These are phyloP conservation scores for Hirtodrosophila duncani DNA, from an alignment of 2,888 invertebrate species.

Conservation along the genomic window DNA sequence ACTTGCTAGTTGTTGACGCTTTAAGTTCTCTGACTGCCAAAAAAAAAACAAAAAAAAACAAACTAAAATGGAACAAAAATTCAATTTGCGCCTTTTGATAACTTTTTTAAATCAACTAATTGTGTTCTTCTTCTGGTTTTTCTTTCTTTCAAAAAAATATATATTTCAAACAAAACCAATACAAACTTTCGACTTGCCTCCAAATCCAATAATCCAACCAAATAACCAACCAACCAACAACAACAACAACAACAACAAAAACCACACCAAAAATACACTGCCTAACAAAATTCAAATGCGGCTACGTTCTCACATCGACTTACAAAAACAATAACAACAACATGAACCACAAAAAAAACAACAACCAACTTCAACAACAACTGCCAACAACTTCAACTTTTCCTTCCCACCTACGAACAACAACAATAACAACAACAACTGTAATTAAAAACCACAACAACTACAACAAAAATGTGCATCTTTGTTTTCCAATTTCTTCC, in stretches of 20 bases:
- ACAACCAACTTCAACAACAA: constrained; percentile 29
- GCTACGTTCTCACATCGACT: constrained; percentile 2
- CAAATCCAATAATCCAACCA: constrained; percentile 35
- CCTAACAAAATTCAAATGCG: constrained; percentile 7
- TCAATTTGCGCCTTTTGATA: constrained; percentile 58
- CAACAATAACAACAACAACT: constrained; percentile 33
- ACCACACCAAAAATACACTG: constrained; percentile 32
- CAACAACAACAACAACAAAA: constrained; percentile 28
- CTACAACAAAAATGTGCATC: constrained; percentile 20
- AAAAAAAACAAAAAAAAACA: constrained; percentile 6
- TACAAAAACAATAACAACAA: constrained; percentile 28
- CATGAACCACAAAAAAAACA: constrained; percentile 25
- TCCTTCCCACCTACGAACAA: constrained; percentile 36
- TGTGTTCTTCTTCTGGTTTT: constrained; percentile 64
- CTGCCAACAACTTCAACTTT: constrained; percentile 48
- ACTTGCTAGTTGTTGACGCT: constrained; percentile 25
- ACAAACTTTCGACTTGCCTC: constrained; percentile 19
- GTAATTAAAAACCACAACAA: constrained; percentile 28
- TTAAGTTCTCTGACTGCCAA: constrained; percentile 36
- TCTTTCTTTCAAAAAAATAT: constrained; percentile 47
- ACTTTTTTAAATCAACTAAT: constrained; percentile 59
- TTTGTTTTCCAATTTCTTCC: too few relatives aligned
- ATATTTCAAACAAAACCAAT: constrained; percentile 21
- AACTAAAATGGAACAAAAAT: constrained; percentile 34
- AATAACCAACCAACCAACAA: constrained; percentile 19